Evolutionary conservation across 1,140 invertebrate genomes (phyloP), one percentile per base, ranked within the genome.

Genomic region (Saxidomus purpurata): DNA sequence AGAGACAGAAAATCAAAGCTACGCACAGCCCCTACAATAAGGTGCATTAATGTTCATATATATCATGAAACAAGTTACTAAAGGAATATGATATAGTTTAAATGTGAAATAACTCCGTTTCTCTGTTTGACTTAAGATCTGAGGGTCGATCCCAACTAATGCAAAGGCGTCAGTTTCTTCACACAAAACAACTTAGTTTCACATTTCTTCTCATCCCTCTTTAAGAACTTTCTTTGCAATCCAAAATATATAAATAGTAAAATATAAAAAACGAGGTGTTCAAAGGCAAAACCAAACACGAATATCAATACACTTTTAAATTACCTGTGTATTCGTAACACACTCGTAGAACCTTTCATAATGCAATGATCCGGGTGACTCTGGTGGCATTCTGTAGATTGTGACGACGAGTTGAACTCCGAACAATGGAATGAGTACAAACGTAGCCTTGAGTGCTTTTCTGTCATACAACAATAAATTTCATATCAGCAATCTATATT

Each of bases 351-450:
- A 38, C 28, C 92, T 88, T 80, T 92, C 92, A 55, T 93, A 93
- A 25, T 87, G 28, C 43, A 92, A 71, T 40, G 83, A 47, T 6
- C 67, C 77, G 22, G 87, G 28, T 19, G 80, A 85, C 25, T 81
- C 85, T 0, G 61, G 63, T 8, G 81, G 82, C 15, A 96, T 95
- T 87, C 98, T 96, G 95, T 98, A 98, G 25, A 98, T 98, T 59
- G 97, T 98, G 28, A 99, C 96, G 90, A 99, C 96, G 94, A 98
- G 98, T 94, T 99, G 97, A 19, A 97, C 94, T 2, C 97, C 97
- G 91, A 97, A 97, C 55, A 97, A 93, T 1, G 97, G 97, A 40
- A 99, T 97, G 90, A 99, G 96, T 67, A 99, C 97, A 91, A 98
- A 96, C 0, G 98, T 99, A 0, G 98, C 98, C 81, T 98, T 95